Evolutionary conservation across 2,113 vertebrate genomes (phyloP).

Genomic region (Typhlomys cinereus): DNA sequence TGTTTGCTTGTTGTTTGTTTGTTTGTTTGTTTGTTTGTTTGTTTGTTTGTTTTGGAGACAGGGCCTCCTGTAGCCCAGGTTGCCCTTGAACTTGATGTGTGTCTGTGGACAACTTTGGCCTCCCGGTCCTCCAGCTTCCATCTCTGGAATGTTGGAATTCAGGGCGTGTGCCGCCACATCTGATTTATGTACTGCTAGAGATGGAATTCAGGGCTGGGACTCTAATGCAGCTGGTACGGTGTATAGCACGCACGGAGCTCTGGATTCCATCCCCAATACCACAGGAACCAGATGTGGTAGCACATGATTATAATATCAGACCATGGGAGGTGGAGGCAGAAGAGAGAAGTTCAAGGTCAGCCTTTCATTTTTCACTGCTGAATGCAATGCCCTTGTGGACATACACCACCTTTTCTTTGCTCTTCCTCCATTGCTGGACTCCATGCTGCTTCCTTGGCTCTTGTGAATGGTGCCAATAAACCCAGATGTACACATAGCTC

Average conservation of each 20-base stretch:
- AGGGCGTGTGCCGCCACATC: neutral
- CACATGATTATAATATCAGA: neutral
- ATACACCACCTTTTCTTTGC: neutral
- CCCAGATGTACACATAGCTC: neutral
- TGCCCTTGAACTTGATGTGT: neutral
- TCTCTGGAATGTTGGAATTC: neutral
- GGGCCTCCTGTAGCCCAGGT: neutral
- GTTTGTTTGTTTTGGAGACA: neutral
- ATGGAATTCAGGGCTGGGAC: neutral
- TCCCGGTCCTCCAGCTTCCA: neutral
- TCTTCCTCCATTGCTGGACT: neutral
- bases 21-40: neutral
- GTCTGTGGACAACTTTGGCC: too few relatives aligned
- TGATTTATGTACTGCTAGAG: neutral
- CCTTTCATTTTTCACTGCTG: neutral
- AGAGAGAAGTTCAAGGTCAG: neutral
- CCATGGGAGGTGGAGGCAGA: neutral
- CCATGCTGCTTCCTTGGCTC: neutral
- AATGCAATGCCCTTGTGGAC: neutral
- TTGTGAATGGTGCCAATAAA: neutral
- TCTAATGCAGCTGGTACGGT: neutral
- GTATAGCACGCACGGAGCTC: too few relatives aligned
- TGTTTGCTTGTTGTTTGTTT: neutral
- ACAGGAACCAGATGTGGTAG: too few relatives aligned
- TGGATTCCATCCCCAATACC: neutral